phyloP scores from a whole-genome alignment of 2,797 vertebrate species.

The Parauchenoglanis ngamensis region DNA sequence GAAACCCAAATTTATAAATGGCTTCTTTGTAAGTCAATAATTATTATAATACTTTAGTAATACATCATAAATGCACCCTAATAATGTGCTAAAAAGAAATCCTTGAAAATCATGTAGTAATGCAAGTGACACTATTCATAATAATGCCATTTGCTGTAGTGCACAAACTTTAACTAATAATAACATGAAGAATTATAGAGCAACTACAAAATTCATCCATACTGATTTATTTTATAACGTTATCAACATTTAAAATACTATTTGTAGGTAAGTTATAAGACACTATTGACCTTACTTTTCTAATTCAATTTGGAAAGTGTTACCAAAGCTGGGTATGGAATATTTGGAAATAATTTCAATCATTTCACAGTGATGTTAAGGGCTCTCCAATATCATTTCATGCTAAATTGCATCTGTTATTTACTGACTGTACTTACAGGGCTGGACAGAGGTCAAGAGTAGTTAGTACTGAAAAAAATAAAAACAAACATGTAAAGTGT shows the following conservation, averaged over 20 bases:
- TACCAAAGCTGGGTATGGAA: slow-evolving; percentile 6
- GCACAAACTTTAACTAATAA: not conserved
- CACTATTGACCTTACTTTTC: not conserved
- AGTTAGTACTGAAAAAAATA: not conserved
- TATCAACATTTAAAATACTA: not conserved
- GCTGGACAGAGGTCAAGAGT: slow-evolving; percentile 6
- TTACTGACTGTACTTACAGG: slow-evolving; percentile 7
- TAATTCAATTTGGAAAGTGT: not conserved
- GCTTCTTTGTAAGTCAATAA: not conserved
- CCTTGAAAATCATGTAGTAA: not conserved
- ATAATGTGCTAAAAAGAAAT: not conserved
- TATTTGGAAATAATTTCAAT: slow-evolving; percentile 27
- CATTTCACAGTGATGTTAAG: slow-evolving; percentile 46
- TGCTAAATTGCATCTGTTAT: slow-evolving; percentile 32
- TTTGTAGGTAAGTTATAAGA: slow-evolving; percentile 15
- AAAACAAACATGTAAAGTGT: not conserved
- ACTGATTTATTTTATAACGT: not conserved
- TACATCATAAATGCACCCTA: not conserved
- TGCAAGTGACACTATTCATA: not conserved
- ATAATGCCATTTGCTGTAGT: not conserved
- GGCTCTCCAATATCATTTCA: slow-evolving; percentile 49
- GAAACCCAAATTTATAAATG: not conserved
- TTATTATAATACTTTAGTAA: not conserved
- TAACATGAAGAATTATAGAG: not conserved
- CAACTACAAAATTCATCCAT: not conserved